Base-by-base conservation (phyloP, 2,113 vertebrate genomes). In the Ivindomyrus marchei region DNA sequence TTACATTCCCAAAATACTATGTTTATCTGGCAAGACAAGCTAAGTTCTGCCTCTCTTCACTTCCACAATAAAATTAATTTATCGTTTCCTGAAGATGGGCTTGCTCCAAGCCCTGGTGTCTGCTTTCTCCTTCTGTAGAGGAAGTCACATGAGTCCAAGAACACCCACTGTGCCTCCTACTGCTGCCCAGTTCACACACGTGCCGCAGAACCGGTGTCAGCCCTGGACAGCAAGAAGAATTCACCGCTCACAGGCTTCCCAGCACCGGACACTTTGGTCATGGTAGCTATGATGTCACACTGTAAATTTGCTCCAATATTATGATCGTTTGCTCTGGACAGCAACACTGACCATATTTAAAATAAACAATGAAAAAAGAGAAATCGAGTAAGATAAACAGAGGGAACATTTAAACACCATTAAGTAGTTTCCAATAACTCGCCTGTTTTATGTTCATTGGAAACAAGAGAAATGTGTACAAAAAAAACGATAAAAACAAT, bases 71-170 rank as follows among this genome's bases (percentile, higher is more conserved):
- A 92, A 92, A 92, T 91, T 45, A 91, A 91, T 92, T 91, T 92
- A 80, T 88, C 88, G 92, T 93, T 91, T 91, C 89, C 90, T 89
- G 88, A 88, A 52, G 88, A 88, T 90, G 88, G 88, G 90, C 90
- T 89, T 83, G 58, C 90, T 90, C 90, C 92, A 66, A 91, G 90
- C 85, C 90, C 74, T 70, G 83, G 46, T 90, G 93, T 89, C 85
- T 45, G 46, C 89, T 91, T 88, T 88, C 91, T 91, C 90, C 90
- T 90, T 74, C 92, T 93, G 92, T 88, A 91, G 83, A 91, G 92
- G 92, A 94, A 93, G 91, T 92, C 93, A 92, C 92, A 85, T 92
- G 91, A 39, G 87, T 46, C 86, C 80, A 90, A 92, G 88, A 90
- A 90, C 90, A 3, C 92, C 92, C 90, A 92, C 93, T 91, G 91